phyloP scores from a whole-genome alignment of 1,140 invertebrate genomes.

The Platyscapa corneri region DNA sequence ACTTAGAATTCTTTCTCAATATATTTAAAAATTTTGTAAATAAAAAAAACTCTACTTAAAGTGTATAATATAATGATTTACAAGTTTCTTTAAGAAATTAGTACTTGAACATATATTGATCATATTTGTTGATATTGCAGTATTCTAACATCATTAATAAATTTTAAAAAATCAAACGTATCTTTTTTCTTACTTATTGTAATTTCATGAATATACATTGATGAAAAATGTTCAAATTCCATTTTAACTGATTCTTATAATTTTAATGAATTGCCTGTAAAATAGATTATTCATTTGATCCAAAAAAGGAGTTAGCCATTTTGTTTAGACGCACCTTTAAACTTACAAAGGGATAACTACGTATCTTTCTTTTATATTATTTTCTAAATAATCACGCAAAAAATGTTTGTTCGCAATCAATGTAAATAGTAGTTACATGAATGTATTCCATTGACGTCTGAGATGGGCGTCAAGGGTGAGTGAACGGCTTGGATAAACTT shows the following conservation, averaged over 20 bases:
- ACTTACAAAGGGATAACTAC: no score
- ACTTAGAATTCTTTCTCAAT: no score
- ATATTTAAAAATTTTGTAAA: no score
- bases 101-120: no score
- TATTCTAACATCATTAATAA: background rate
- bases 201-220: background rate
- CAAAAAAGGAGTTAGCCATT: no score
- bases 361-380: background rate
- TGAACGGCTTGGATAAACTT: slow-evolving; percentile 17
- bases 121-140: background rate
- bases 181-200: background rate
- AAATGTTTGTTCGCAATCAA: background rate
- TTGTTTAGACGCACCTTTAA: no score
- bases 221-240: no score
- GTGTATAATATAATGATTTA: no score
- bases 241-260: no score
- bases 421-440: slow-evolving; percentile 7
- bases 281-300: background rate
- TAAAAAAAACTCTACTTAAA: no score
- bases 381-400: slow-evolving; percentile 15
- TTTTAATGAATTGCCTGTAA: background rate
- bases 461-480: slow-evolving; percentile 4
- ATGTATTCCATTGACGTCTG: slow-evolving; percentile 9
- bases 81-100: no score
- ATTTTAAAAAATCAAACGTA: background rate